Evolutionary conservation across 35 echinoderm and acorn worm species (phyloP), one percentile per base, ranked within the genome.

Genomic region (Ptychodera flava): DNA sequence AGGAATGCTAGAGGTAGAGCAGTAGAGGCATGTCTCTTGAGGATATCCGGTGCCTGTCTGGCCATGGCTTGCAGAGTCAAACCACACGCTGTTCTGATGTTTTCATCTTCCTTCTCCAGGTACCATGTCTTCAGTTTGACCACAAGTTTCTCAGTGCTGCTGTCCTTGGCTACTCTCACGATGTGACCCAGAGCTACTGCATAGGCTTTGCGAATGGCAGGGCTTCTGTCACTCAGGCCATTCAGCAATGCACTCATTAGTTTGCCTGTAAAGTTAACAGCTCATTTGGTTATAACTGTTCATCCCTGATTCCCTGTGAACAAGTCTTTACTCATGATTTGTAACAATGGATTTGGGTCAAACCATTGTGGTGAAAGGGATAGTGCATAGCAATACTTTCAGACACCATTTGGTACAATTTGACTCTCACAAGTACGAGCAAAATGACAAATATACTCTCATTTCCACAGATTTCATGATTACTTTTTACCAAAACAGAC

Each of bases 71-170:
- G 93, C 29, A 99, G 82, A 76, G 96, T 89, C 28, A 85, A 37
- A 1, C 92, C 96, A 37, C 90, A 93, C 1, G 96, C 90, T 83
- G 77, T 81, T 32, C 36, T 16, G 36, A 77, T 86, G 0, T 29
- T 77, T 90, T 91, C 75, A 94, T 92, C 96, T 81, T 99, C 96
- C 84, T 99, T 99, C 78, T 99, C 96, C 64, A 94, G 89, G 86
- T 94, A 99, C 96, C 92, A 99, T 34, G 85, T 83, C 80, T 99
- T 88, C n/a, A 99, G 33, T 30, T 88, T 89, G 27, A 84, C 92
- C 6, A 99, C 77, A 29, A 99, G 78, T 77, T 99, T 99, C 38
- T 99, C 90, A 1, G 92, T 90, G 83, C 96, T 99, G 37, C 93
- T 92, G 78, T 94, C 96, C 78, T 99, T 99, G 15, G 96, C 96